Evolutionary conservation across 2,797 vertebrate species (phyloP), one percentile per base, ranked within the genome.

Genomic region (Hippopotamyrus pictus): DNA sequence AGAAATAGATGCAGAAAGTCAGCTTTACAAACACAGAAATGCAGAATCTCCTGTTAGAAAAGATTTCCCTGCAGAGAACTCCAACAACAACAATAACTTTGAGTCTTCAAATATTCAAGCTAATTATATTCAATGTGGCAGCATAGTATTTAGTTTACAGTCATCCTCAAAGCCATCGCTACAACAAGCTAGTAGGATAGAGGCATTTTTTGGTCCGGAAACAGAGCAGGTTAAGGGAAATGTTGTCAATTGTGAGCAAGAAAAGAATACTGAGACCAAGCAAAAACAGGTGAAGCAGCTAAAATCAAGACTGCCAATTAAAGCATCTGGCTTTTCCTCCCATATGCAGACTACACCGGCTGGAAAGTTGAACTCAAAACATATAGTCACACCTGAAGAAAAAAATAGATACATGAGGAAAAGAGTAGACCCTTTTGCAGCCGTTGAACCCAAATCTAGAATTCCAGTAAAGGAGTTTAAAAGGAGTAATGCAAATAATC

Each of bases 261-360:
- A 90, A 54, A 92, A 96, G 92, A 94, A 94, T 91, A 93, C 93
- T 84, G 95, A 95, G 92, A 91, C 95, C 93, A 95, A 95, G 95
- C 94, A 96, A 88, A 88, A 93, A 1, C 89, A 96, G 96, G 94
- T 92, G 91, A 94, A 95, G 94, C 96, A 96, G 94, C 96, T 93
- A 94, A 98, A 97, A 92, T 99, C 98, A 93, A 98, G 96, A 93
- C 96, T 99, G 95, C 99, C 98, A 54, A 91, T 99, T 93, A 97
- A 97, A 94, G 95, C 95, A 88, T 94, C 94, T 92, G 93, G 94
- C 90, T 94, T 91, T 94, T 95, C 96, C 93, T 93, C 92, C 94
- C 93, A 94, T 94, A 96, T 92, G 92, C 95, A 95, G 92, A 96
- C 89, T 92, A 94, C 79, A 84, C 37, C 92, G 91, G 93, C 92